Evolutionary conservation across 2,888 invertebrate species (phyloP).

Genomic region (Rhamphomyia laevipes): DNA sequence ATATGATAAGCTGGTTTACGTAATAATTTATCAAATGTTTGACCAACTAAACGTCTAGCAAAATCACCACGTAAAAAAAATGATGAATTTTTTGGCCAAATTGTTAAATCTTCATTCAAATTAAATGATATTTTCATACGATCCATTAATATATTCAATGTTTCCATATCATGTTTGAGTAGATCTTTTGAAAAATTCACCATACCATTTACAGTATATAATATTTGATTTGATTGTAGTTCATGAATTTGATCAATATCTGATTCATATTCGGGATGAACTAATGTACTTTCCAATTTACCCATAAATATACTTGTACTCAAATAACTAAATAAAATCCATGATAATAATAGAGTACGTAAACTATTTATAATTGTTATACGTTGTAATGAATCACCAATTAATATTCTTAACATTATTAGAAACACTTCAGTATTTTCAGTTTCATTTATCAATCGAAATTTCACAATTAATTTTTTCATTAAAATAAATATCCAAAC

Average conservation of each 20-base stretch:
- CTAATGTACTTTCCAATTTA: conserved; percentile 31
- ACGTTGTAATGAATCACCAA: conserved; percentile 24
- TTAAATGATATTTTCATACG: background rate
- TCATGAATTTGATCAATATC: conserved; percentile 25
- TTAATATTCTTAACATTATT: conserved; percentile 24
- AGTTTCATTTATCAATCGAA: background rate
- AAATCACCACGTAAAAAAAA: conserved; percentile 25
- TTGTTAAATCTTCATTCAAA: background rate
- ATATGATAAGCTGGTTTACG: conserved; percentile 28
- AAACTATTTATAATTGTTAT: conserved; percentile 23
- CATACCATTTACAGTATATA: background rate
- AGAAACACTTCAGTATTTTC: conserved; percentile 15
- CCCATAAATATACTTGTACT: conserved; percentile 28
- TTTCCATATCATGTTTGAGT: background rate
- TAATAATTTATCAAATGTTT: conserved; percentile 22
- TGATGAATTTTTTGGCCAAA: conserved; percentile 11
- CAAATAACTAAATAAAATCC: conserved; percentile 31
- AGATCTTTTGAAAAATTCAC: background rate
- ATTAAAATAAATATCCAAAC: conserved; percentile 10
- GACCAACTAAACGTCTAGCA: conserved; percentile 25
- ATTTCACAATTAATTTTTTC: conserved; percentile 1
- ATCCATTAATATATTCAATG: background rate
- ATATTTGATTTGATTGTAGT: conserved; percentile 11
- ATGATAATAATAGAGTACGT: conserved; percentile 25
- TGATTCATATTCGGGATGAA: conserved; percentile 24